Evolutionary conservation across 2,888 invertebrate genomes (phyloP).

Genomic region (Camponotus fellah): DNA sequence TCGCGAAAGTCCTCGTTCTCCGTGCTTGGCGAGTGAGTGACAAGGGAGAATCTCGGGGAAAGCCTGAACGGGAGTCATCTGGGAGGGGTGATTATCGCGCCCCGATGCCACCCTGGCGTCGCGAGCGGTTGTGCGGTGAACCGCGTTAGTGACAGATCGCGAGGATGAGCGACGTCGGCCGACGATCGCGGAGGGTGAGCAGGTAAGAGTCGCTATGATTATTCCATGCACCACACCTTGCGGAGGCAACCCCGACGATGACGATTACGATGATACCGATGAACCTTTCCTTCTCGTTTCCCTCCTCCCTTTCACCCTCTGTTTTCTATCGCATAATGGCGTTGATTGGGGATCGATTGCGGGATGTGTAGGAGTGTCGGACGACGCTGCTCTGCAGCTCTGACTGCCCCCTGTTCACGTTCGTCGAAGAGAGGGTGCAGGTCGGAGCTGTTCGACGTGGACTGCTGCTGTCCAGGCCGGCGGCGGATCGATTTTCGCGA

Average conservation of each 20-base stretch:
- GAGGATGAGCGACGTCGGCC: slow-evolving; percentile 20
- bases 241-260: background rate
- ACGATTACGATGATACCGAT: background rate
- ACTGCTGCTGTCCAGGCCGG: slow-evolving; percentile 69
- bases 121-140: slow-evolving; percentile 45
- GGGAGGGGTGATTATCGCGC: background rate
- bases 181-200: background rate
- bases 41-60: background rate
- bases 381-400: slow-evolving; percentile 6
- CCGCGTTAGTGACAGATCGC: slow-evolving; percentile 2
- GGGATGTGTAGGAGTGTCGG: slow-evolving; percentile 40
- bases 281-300: background rate
- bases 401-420: slow-evolving; percentile 29
- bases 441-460: slow-evolving; percentile 60
- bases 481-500: slow-evolving; percentile 73
- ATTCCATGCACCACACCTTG: background rate
- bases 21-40: slow-evolving; percentile 22
- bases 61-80: background rate
- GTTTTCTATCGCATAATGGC: slow-evolving; percentile 40
- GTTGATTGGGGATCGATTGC: slow-evolving; percentile 54
- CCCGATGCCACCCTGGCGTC: slow-evolving; percentile 48
- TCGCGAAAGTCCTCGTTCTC: background rate
- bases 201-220: slow-evolving; percentile 16
- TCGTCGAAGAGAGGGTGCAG: slow-evolving; percentile 49
- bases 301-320: background rate